Base-by-base conservation (phyloP, 2,113 vertebrate species). In the Pelvicachromis taeniatus region DNA sequence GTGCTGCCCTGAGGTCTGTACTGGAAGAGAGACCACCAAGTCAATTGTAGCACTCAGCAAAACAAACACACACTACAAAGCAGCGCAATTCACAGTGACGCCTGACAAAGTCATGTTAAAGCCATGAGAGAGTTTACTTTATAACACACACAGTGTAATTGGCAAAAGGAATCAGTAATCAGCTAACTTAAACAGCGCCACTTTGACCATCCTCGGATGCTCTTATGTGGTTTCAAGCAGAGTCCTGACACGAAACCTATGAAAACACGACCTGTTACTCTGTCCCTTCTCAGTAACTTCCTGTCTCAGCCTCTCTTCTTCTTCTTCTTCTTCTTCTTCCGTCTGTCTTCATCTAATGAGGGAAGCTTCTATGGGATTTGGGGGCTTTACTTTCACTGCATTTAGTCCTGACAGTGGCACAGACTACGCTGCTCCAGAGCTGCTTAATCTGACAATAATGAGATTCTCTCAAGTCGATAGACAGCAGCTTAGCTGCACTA, bases 361-460 rank as follows among this genome's bases (percentile, higher is more conserved):
- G 5, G 35, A 56, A 53, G 75, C 80, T 84, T 85, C 13, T 21
- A 5, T 11, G 26, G 81, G 78, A 78, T 83, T 85, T 87, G 2
- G 16, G 61, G 19, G 45, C 83, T 93, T 89, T 80, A 12, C 83
- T 87, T 48, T 80, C 11, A 7, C 85, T 2, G 54, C 29, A 53
- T 86, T 79, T 63, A 78, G 50, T 45, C 53, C 59, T 81, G 81
- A 78, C 79, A n/a, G 79, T 40, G 55, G 23, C 73, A 73, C 53
- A 78, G 38, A 77, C 81, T 79, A 31, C 5, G 0, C 78, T 45
- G 31, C 78, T 54, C 16, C 58, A 58, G 77, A 84, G 84, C 81
- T 40, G 80, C 84, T 75, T 92, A 87, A 90, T 90, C 89, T 91
- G 86, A 85, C 73, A 48, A 84, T 87, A 91, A 92, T 88, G 85